A percentile compares a stretch with the other conserved stretches of the same genome.
Conservation (phyloP, 2,888 invertebrate genomes). For the Eurytoma californica region DNA sequence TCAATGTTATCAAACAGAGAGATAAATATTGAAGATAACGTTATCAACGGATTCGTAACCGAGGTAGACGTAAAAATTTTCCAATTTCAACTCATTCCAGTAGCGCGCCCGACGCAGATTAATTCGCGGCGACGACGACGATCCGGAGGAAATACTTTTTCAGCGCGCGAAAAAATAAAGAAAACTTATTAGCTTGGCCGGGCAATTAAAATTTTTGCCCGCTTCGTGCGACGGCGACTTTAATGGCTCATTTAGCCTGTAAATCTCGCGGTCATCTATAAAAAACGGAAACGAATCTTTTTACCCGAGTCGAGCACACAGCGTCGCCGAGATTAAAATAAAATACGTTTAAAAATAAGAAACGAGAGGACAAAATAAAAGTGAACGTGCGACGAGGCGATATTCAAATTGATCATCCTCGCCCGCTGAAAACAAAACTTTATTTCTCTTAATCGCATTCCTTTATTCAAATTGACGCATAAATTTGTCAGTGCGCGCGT, state of each 20-base stretch:
- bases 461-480: constrained; percentile 11
- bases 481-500: not conserved
- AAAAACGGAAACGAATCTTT: constrained; percentile 6
- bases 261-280: constrained; percentile 19
- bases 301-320: not conserved
- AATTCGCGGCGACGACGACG: too few relatives aligned
- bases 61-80: too few relatives aligned
- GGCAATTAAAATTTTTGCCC: too few relatives aligned
- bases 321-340: constrained; percentile 14
- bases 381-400: not conserved
- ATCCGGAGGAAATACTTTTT: too few relatives aligned
- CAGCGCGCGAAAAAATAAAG: too few relatives aligned
- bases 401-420: constrained; percentile 15
- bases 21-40: too few relatives aligned
- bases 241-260: not conserved
- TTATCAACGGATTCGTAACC: too few relatives aligned
- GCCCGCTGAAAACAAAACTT: constrained; percentile 1
- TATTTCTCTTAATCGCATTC: constrained; percentile 4
- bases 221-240: not conserved
- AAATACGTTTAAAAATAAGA: constrained; percentile 25
- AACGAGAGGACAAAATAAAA: not conserved
- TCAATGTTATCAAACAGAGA: too few relatives aligned
- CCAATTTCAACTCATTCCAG: too few relatives aligned
- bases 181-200: too few relatives aligned
- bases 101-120: too few relatives aligned